A percentile compares a stretch with the other conserved stretches of the same genome.
Conservation (phyloP, 2,888 invertebrate genomes). For the Dolichomitus sp. region DNA sequence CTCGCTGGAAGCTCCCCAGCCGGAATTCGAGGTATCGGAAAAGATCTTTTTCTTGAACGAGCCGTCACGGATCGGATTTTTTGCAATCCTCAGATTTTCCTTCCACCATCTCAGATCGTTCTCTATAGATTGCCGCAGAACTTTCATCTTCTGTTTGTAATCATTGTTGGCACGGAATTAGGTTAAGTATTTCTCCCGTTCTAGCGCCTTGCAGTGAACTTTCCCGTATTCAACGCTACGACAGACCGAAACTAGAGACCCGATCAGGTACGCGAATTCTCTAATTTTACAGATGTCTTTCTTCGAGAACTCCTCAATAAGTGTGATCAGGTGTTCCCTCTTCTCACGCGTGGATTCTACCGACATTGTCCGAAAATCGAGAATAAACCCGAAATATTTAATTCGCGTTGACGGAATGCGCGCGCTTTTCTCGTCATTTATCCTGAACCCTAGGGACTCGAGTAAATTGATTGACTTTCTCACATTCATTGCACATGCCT, state of each 20-base stretch:
- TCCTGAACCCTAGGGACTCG: slow-evolving; percentile 56
- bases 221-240: slow-evolving; percentile 57
- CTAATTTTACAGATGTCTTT: slow-evolving; percentile 39
- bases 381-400: slow-evolving; percentile 52
- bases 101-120: slow-evolving; percentile 60
- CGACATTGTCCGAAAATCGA: slow-evolving; percentile 33
- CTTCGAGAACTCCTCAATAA: slow-evolving; percentile 19
- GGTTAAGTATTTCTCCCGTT: slow-evolving; percentile 52
- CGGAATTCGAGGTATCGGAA: slow-evolving; percentile 57
- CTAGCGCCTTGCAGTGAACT: slow-evolving; percentile 52
- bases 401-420: slow-evolving; percentile 48
- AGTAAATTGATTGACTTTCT: slow-evolving; percentile 17
- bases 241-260: slow-evolving; percentile 45
- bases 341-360: slow-evolving; percentile 51
- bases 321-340: slow-evolving; percentile 13
- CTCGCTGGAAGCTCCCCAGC: slow-evolving; percentile 53
- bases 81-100: background rate
- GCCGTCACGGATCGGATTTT: slow-evolving; percentile 29
- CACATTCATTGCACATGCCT: slow-evolving; percentile 32
- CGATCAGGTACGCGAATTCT: slow-evolving; percentile 54
- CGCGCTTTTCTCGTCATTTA: slow-evolving; percentile 54
- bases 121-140: slow-evolving; percentile 29
- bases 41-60: slow-evolving; percentile 41
- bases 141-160: slow-evolving; percentile 38
- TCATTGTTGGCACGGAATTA: slow-evolving; percentile 29